A percentile compares a stretch with the other conserved stretches of the same genome.
Evolutionary conservation across 2,888 invertebrate species (phyloP).

Genomic region (Sphaerolaimus hirsutus): DNA sequence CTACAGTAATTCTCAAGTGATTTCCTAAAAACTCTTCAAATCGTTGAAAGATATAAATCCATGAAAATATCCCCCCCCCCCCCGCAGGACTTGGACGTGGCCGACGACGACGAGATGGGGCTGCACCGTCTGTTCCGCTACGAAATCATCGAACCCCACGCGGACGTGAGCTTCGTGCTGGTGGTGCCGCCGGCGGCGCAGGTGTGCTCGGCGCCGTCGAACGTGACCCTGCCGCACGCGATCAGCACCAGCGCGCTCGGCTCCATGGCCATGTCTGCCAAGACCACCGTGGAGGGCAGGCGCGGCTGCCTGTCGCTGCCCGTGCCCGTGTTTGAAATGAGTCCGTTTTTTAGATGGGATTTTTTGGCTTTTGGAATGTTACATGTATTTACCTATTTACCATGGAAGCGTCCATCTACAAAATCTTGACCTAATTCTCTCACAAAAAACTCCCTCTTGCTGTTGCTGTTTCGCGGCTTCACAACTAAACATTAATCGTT

Average conservation of each 20-base stretch:
- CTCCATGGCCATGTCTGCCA: not conserved
- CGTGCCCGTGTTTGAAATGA: constrained; percentile 47
- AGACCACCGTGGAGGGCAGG: constrained; percentile 36
- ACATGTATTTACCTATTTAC: too few species aligned
- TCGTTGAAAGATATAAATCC: too few species aligned
- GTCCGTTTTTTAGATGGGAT: constrained; percentile 22
- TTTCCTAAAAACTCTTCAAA: too few species aligned
- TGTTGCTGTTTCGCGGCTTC: too few species aligned
- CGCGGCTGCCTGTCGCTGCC: constrained; percentile 66
- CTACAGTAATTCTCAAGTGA: too few species aligned
- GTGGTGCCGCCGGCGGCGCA: constrained; percentile 72
- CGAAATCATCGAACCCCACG: constrained; percentile 72
- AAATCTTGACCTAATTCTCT: too few species aligned
- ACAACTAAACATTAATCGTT: too few species aligned
- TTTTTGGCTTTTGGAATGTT: too few species aligned
- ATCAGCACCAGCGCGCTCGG: not conserved
- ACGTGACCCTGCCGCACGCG: constrained; percentile 32
- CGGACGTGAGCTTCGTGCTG: constrained; percentile 68
- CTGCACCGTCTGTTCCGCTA: constrained; percentile 50
- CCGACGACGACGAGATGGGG: not conserved
- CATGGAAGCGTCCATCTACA: too few species aligned
- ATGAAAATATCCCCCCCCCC: too few species aligned
- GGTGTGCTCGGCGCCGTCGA: constrained; percentile 53
- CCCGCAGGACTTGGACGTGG: constrained; percentile 3
- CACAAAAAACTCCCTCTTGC: too few species aligned